Evolutionary conservation across 2,888 invertebrate genomes (phyloP), one percentile per base, ranked within the genome.

Genomic region (Drosophila formosana): DNA sequence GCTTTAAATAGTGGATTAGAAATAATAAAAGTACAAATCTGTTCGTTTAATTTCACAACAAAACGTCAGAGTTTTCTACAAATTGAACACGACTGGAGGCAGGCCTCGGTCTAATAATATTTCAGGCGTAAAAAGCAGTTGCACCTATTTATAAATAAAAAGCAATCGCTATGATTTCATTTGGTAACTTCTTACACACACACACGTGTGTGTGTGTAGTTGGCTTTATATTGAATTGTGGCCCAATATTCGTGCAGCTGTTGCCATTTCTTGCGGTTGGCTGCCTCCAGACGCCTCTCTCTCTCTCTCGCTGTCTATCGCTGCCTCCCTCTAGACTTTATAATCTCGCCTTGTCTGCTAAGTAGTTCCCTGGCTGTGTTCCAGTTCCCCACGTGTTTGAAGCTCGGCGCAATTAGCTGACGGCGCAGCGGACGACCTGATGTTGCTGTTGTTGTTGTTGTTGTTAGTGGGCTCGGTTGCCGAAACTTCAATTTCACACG

Each of bases 261-360:
- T 77, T 80, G 67, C 78, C 67, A 70, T 82, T 82, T 82, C 72
- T 76, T 70, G 80, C 74, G 86, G 53, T 85, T 82, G 77, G 67
- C 67, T 77, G 86, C 63, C 57, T 64, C 47, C 5, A 51, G 57
- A 49, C 23, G 26, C 37, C 53, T 49, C 64, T 50, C 53, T 34
- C 32, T 28, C 45, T 49, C 49, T 13, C 13, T 23, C 37, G n/a
- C 3, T 13, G 7, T 9, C 25, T 13, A 9, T 23, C 32, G n/a
- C 3, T 13, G 7, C 7, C 25, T 7, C 26, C 26, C 43, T 23
- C 23, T 7, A 28, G 7, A 18, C 2, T 18, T 30, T 6, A 30
- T 6, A 4, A 26, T n/a, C 53, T 34, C 41, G 45, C n/a, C 18
- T 18, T 43, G 18, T 47, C 43, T 49, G 45, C 32, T 58, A 11